These are phyloP conservation scores for Desmophyllum pertusum DNA, from an alignment of 92 coral and sea anemone genomes.

Conservation along the genomic window DNA sequence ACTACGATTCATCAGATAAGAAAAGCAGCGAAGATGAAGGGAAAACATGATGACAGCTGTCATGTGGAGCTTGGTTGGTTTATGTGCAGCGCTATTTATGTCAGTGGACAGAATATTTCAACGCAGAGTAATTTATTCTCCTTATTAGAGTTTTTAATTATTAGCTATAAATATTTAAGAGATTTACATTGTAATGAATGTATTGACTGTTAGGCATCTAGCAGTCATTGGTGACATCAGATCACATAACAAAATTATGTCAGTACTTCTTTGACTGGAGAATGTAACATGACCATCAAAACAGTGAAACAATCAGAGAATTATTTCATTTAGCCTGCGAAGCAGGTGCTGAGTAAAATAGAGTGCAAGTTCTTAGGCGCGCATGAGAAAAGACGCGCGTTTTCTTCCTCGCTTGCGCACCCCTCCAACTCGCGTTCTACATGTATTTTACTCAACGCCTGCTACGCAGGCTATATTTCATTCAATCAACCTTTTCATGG, in stretches of 20 bases:
- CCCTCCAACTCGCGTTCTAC: too few relatives aligned
- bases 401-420: too few relatives aligned
- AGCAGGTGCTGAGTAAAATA: too few relatives aligned
- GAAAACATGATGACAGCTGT: constrained; percentile 34
- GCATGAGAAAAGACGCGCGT: too few relatives aligned
- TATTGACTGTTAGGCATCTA: not conserved
- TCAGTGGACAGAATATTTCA: constrained; percentile 39
- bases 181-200: constrained; percentile 33
- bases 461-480: too few relatives aligned
- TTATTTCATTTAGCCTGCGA: too few relatives aligned
- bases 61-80: not conserved
- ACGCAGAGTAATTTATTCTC: constrained; percentile 53
- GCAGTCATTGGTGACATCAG: not conserved
- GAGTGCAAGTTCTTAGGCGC: too few relatives aligned
- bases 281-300: not conserved
- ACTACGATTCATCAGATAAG: constrained; percentile 59
- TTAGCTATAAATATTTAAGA: constrained; percentile 44
- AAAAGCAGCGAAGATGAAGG: constrained; percentile 65
- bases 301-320: not conserved
- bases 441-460: too few relatives aligned
- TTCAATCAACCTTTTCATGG: not conserved
- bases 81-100: constrained; percentile 21
- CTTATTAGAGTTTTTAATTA: constrained; percentile 45
- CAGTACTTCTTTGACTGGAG: constrained; percentile 1
- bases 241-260: not conserved